These are phyloP conservation scores for Parapristionchus giblindavisi DNA, from an alignment of 2,888 invertebrate genomes.

Conservation along the genomic window DNA sequence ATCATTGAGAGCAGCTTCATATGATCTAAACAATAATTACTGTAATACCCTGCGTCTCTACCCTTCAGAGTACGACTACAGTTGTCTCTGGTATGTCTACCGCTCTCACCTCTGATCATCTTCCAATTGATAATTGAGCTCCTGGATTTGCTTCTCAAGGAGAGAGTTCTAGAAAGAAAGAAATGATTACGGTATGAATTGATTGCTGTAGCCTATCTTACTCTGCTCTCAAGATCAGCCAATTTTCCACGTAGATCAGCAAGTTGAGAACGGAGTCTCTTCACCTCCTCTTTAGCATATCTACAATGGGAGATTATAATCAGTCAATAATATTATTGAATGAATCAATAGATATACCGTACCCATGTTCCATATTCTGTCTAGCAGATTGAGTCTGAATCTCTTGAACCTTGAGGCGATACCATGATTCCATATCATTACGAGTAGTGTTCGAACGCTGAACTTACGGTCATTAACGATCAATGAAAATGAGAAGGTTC, in stretches of 20 bases:
- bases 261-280: constrained; percentile 71
- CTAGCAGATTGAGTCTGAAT: constrained; percentile 72
- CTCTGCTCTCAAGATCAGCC: constrained; percentile 72
- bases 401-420: constrained; percentile 74
- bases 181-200: constrained; percentile 25
- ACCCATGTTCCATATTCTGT: constrained; percentile 71
- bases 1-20: constrained; percentile 71
- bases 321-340: background rate
- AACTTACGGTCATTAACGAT: background rate
- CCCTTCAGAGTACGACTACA: background rate
- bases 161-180: constrained; percentile 70
- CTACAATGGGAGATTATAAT: constrained; percentile 17
- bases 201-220: constrained; percentile 43
- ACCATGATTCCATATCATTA: constrained; percentile 72
- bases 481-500: background rate
- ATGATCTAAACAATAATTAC: constrained; percentile 54
- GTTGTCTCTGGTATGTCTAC: background rate
- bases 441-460: constrained; percentile 69
- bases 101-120: constrained; percentile 69
- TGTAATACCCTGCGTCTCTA: background rate
- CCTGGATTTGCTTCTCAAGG: constrained; percentile 72
- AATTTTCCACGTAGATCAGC: constrained; percentile 71
- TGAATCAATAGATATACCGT: background rate
- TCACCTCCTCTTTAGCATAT: constrained; percentile 72
- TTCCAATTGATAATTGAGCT: constrained; percentile 71